phyloP scores from a whole-genome alignment of 2,888 invertebrate genomes.

The Poecilobothrus nobilitatus region DNA sequence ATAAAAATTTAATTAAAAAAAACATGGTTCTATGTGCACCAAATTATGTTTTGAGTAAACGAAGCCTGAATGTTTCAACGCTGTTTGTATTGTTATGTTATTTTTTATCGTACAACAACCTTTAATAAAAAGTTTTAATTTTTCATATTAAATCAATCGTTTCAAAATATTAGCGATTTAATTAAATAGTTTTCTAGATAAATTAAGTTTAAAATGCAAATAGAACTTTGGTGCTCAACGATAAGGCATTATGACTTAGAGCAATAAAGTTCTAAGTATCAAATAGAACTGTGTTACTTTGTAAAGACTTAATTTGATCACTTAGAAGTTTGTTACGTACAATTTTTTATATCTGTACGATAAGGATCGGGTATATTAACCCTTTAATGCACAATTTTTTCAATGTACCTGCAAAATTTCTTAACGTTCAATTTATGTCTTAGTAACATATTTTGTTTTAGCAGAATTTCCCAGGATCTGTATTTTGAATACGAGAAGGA shows the following conservation, averaged over 20 bases:
- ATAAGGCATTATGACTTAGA: neutral
- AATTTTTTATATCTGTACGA: too few relatives aligned
- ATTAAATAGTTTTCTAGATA: neutral
- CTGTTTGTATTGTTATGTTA: neutral
- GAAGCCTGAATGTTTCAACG: neutral
- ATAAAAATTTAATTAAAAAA: too few relatives aligned
- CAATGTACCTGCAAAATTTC: too few relatives aligned
- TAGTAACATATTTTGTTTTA: too few relatives aligned
- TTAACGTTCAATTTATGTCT: too few relatives aligned
- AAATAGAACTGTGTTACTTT: neutral
- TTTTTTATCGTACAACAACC: neutral
- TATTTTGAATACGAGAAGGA: too few relatives aligned
- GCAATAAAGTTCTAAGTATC: neutral
- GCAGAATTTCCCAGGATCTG: too few relatives aligned
- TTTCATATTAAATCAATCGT: neutral
- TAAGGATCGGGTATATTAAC: too few relatives aligned
- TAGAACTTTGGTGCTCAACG: neutral
- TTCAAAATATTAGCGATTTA: neutral
- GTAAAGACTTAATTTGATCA: slow-evolving; percentile 3
- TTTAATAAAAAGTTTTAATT: neutral
- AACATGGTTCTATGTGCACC: slow-evolving; percentile 2
- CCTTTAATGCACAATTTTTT: too few relatives aligned
- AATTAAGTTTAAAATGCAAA: neutral
- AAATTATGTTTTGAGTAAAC: neutral
- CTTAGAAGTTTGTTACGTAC: neutral